These are phyloP conservation scores for Hydropsyche betteni DNA, from an alignment of 2,888 invertebrate genomes.

Conservation along the genomic window DNA sequence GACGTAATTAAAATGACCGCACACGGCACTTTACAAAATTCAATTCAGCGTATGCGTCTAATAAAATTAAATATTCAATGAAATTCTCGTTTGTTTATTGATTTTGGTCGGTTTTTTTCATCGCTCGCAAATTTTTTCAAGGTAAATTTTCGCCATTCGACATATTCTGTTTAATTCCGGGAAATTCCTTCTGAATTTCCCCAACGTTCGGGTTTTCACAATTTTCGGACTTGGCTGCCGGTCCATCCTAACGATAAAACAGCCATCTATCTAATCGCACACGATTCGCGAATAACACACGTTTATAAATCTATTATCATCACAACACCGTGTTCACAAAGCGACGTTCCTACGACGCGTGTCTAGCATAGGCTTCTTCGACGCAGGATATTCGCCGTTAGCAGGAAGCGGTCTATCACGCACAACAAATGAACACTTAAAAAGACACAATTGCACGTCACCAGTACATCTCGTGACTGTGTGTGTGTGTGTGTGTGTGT, in stretches of 20 bases:
- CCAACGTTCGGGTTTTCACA: no score
- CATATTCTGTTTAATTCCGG: not conserved
- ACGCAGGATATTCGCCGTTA: conserved; percentile 36
- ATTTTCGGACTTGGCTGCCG: not conserved
- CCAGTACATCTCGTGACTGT: no score
- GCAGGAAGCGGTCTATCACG: conserved; percentile 48
- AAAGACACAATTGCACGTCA: conserved; percentile 40
- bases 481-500: no score
- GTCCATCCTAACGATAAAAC: no score
- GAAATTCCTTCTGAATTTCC: not conserved
- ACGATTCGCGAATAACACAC: no score
- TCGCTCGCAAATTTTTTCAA: conserved; percentile 6
- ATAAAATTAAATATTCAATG: conserved; percentile 27
- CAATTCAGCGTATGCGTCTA: conserved; percentile 1
- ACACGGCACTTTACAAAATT: conserved; percentile 6
- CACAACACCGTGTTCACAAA: conserved; percentile 19
- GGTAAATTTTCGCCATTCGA: not conserved
- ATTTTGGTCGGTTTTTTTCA: not conserved
- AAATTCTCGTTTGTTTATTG: conserved; percentile 16
- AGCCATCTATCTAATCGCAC: no score
- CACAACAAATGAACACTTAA: conserved; percentile 45
- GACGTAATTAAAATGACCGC: conserved; percentile 36
- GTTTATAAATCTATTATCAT: not conserved
- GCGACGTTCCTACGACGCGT: not conserved
- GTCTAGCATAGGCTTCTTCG: conserved; percentile 23